phyloP scores from a whole-genome alignment of 2,113 vertebrate genomes.

The Phocoena sinus region DNA sequence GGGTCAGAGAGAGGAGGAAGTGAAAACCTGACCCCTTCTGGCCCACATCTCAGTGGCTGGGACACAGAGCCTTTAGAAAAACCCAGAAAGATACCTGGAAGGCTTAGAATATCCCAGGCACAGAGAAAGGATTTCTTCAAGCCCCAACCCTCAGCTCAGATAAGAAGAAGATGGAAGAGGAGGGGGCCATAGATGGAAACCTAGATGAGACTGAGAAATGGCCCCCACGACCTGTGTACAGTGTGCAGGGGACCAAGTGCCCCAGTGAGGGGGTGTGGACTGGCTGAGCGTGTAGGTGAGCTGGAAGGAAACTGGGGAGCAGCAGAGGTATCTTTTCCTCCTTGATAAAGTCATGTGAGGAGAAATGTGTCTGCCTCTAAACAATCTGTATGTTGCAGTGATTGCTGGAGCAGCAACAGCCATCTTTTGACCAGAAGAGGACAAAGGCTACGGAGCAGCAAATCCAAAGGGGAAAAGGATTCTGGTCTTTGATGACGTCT shows the following conservation, averaged over 20 bases:
- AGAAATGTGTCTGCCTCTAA: not conserved
- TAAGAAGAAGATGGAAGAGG: not conserved
- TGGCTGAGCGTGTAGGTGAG: accelerated
- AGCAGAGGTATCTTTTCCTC: not conserved
- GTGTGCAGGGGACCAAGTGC: accelerated
- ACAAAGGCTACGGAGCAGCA: not conserved
- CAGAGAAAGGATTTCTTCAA: not conserved
- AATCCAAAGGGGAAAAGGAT: not conserved
- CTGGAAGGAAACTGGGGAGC: not conserved
- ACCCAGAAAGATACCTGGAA: not conserved
- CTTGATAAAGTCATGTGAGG: not conserved
- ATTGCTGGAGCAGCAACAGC: not conserved
- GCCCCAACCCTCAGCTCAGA: not conserved
- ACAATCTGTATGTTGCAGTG: not conserved
- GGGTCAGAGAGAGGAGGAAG: not conserved
- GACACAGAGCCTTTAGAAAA: not conserved
- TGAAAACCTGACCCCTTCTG: too few species aligned
- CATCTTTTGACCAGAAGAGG: not conserved
- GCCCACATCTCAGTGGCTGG: not conserved
- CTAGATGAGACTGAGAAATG: not conserved
- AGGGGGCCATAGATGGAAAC: accelerated
- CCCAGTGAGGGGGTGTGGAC: accelerated
- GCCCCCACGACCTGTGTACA: accelerated
- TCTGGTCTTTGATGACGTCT: not conserved
- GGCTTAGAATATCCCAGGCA: not conserved